These are phyloP conservation scores for Macrophya alboannulata DNA, from an alignment of 2,888 invertebrate species.

Conservation along the genomic window DNA sequence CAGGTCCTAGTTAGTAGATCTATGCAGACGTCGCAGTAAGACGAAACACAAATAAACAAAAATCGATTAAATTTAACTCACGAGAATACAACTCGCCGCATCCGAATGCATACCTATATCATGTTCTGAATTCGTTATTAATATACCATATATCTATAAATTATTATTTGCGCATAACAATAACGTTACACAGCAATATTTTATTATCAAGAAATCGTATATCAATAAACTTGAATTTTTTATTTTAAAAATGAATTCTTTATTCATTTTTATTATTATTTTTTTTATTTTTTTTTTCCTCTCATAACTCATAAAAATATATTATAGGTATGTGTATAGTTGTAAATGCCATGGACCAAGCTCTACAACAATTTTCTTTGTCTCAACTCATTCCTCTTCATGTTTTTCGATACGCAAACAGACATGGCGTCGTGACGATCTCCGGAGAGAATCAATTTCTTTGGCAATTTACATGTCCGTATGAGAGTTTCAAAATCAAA, in stretches of 20 bases:
- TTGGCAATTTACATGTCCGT: background rate
- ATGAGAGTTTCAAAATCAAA: background rate
- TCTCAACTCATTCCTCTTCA: background rate
- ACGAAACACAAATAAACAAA: background rate
- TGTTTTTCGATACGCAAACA: background rate
- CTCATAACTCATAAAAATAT: slow-evolving; percentile 33
- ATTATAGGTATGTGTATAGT: slow-evolving; percentile 1
- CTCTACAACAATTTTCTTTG: background rate
- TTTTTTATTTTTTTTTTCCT: background rate
- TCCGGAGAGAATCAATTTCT: background rate
- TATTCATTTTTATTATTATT: slow-evolving; percentile 18
- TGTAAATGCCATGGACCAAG: slow-evolving; percentile 35
- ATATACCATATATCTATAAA: background rate
- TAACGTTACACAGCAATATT: slow-evolving; percentile 25
- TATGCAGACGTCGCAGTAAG: background rate
- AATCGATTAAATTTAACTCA: background rate
- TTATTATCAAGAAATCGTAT: slow-evolving; percentile 4
- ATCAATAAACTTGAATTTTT: background rate
- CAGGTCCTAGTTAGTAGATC: background rate
- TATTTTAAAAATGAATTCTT: background rate
- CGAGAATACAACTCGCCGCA: slow-evolving; percentile 13
- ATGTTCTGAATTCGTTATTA: background rate
- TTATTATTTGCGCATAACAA: slow-evolving; percentile 36
- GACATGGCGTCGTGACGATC: background rate
- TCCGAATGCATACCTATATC: background rate